Conservation (phyloP, 1,140 invertebrate genomes). For the Magallana angulata region DNA sequence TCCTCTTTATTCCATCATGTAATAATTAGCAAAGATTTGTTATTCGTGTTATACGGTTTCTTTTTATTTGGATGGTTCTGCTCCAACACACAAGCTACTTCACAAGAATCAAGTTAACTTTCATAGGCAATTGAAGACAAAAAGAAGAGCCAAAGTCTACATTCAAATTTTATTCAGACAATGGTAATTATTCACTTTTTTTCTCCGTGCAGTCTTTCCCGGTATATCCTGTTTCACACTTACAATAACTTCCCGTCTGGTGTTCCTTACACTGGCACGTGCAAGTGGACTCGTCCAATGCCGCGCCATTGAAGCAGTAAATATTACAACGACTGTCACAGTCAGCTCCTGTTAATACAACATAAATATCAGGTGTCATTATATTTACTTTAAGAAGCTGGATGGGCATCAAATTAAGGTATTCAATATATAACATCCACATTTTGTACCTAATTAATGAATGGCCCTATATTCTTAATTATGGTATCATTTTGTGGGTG, state of each 20-base stretch:
- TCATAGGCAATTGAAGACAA: too few relatives aligned
- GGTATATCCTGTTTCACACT: slow-evolving; percentile 25
- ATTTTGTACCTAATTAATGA: too few relatives aligned
- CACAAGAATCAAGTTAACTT: too few relatives aligned
- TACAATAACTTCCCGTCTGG: slow-evolving; percentile 38
- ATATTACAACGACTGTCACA: slow-evolving; percentile 42
- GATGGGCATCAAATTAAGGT: background rate
- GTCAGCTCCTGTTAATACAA: background rate
- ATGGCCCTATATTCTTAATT: too few relatives aligned
- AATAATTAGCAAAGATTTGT: too few relatives aligned
- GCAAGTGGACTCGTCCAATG: slow-evolving; percentile 39
- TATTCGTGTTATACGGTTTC: too few relatives aligned
- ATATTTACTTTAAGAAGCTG: background rate
- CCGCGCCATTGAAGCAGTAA: slow-evolving; percentile 44
- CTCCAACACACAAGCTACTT: too few relatives aligned
- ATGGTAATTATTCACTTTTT: background rate
- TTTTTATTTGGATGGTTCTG: too few relatives aligned
- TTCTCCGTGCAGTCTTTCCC: slow-evolving; percentile 35
- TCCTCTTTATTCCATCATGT: too few relatives aligned
- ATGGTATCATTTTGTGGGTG: too few relatives aligned
- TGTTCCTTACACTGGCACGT: slow-evolving; percentile 38
- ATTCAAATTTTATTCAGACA: too few relatives aligned
- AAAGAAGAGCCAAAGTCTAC: too few relatives aligned
- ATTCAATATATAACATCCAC: background rate
- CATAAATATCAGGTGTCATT: background rate